Evolutionary conservation across 2,888 invertebrate species (phyloP).

Genomic region (Microplitis manilae): DNA sequence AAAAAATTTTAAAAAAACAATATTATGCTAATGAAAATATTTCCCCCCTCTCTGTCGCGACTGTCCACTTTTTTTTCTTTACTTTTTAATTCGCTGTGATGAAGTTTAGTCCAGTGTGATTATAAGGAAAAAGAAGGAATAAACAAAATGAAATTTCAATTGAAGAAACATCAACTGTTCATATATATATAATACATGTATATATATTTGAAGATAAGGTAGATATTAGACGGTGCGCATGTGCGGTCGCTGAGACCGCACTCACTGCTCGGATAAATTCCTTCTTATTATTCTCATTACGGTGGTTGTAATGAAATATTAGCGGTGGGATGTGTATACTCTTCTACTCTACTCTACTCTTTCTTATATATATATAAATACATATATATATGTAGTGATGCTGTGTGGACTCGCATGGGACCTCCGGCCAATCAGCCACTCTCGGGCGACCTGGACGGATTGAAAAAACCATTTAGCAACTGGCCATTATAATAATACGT

Average conservation of each 20-base stretch:
- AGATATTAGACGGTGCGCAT: conserved; percentile 26
- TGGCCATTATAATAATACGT: conserved; percentile 72
- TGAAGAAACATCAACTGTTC: conserved; percentile 29
- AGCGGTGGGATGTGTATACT: conserved; percentile 52
- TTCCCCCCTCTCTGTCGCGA: conserved; percentile 40
- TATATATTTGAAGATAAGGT: conserved; percentile 19
- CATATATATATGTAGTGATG: conserved; percentile 3
- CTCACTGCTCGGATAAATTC: conserved; percentile 63
- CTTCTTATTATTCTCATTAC: conserved; percentile 70
- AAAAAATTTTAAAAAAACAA: conserved; percentile 29
- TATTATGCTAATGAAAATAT: conserved; percentile 65
- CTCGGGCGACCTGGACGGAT: conserved; percentile 58
- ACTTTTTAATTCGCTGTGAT: conserved; percentile 2
- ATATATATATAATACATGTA: conserved; percentile 27
- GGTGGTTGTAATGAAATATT: conserved; percentile 69
- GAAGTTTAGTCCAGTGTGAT: not conserved
- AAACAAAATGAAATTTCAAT: conserved; percentile 42
- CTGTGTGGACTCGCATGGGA: conserved; percentile 21
- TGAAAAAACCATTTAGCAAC: conserved; percentile 72
- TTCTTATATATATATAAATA: conserved; percentile 5
- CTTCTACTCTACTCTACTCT: conserved; percentile 6
- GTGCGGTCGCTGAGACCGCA: conserved; percentile 18
- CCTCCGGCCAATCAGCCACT: conserved; percentile 41
- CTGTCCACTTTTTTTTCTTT: conserved; percentile 26
- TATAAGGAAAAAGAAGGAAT: conserved; percentile 11